Percentiles rank a stretch among this genome's conserved stretches.
phyloP scores from a whole-genome alignment of 2,888 invertebrate genomes.

The Dryadula phaetusa region DNA sequence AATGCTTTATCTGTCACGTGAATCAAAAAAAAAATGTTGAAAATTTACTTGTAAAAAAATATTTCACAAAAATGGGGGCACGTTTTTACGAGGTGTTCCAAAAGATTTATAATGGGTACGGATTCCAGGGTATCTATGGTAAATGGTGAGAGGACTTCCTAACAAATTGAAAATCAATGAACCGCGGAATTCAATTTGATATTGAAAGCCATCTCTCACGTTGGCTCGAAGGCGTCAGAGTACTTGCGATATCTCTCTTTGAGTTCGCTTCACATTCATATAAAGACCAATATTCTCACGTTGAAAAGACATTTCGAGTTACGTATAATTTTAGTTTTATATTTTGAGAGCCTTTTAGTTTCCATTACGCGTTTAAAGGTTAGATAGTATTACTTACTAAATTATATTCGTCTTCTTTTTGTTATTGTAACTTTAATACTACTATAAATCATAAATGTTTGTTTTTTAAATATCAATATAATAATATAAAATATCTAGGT shows the following conservation, averaged over 20 bases:
- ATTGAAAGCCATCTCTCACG: constrained; percentile 85
- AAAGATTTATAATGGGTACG: constrained; percentile 72
- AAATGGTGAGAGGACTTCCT: constrained; percentile 77
- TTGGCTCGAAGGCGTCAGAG: constrained; percentile 64
- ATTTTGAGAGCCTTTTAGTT: constrained; percentile 36
- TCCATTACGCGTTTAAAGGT: constrained; percentile 9
- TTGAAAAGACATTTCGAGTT: constrained; percentile 55
- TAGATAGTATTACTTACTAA: too few species aligned
- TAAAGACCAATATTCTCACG: constrained; percentile 62
- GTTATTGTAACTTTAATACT: too few species aligned
- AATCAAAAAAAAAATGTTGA: background rate
- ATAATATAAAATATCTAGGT: too few species aligned
- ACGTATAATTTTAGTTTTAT: constrained; percentile 48
- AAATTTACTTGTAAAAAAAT: constrained; percentile 13
- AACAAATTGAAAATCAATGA: constrained; percentile 86
- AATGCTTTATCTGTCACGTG: too few species aligned
- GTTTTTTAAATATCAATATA: too few species aligned
- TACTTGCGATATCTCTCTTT: constrained; percentile 71
- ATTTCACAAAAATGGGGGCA: constrained; percentile 24
- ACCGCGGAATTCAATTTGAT: constrained; percentile 88
- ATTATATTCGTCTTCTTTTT: too few species aligned
- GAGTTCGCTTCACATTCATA: constrained; percentile 67
- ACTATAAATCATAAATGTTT: too few species aligned
- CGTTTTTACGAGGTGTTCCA: constrained; percentile 42
- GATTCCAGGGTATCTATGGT: constrained; percentile 71